Evolutionary conservation across 2,888 invertebrate genomes (phyloP).

Genomic region (Trichopoda pennipes): DNA sequence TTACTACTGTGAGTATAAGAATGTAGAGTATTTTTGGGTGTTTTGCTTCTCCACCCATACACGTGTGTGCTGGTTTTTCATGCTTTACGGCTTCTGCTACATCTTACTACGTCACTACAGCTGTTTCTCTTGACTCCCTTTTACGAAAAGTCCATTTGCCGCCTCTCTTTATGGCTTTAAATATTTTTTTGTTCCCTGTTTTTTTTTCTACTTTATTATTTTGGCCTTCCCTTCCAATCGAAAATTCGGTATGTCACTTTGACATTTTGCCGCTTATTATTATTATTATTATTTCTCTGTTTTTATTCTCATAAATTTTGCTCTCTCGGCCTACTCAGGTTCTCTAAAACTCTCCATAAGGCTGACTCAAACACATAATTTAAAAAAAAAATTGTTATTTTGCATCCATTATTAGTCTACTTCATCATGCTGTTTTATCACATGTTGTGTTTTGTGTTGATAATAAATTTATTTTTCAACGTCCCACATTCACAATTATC

Average conservation of each 20-base stretch:
- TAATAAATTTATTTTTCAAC: slow-evolving; percentile 32
- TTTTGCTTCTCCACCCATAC: slow-evolving; percentile 1
- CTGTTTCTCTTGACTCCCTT: slow-evolving; percentile 64
- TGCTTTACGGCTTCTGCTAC: slow-evolving; percentile 38
- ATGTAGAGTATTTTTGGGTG: slow-evolving; percentile 58
- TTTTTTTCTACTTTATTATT: background rate
- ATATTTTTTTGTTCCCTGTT: slow-evolving; percentile 22
- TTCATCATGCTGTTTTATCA: slow-evolving; percentile 66
- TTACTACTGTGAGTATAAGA: slow-evolving; percentile 58
- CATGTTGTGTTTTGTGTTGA: slow-evolving; percentile 63
- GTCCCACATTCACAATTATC: slow-evolving; percentile 66
- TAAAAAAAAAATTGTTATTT: slow-evolving; percentile 40
- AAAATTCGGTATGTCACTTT: slow-evolving; percentile 69
- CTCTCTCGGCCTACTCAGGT: slow-evolving; percentile 57
- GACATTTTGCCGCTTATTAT: slow-evolving; percentile 75
- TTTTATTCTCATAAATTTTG: slow-evolving; percentile 77
- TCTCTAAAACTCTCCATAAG: slow-evolving; percentile 20
- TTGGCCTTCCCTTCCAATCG: slow-evolving; percentile 22
- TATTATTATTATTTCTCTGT: slow-evolving; percentile 79
- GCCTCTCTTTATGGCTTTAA: slow-evolving; percentile 64
- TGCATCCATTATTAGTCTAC: slow-evolving; percentile 37
- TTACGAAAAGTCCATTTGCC: slow-evolving; percentile 42
- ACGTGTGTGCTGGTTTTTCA: background rate
- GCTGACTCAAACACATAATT: background rate
- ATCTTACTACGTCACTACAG: slow-evolving; percentile 67